Evolutionary conservation across 2,113 vertebrate species (phyloP).

Genomic region (Solea solea): DNA sequence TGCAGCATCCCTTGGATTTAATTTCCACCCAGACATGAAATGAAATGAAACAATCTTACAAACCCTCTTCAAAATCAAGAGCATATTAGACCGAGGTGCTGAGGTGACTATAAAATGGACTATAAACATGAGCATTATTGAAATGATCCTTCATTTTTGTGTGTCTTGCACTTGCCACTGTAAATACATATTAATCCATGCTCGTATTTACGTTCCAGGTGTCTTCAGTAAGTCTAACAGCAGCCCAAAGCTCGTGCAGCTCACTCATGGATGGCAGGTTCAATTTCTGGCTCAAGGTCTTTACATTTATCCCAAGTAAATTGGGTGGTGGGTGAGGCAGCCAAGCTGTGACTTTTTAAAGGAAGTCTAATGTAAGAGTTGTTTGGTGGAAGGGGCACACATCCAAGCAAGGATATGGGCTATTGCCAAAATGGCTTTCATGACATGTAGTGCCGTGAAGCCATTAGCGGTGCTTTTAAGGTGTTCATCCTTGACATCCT

Average conservation of each 20-base stretch:
- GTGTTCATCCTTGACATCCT: conserved; percentile 47
- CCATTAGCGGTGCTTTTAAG: conserved; percentile 53
- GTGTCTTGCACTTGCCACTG: conserved; percentile 17
- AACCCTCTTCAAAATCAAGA: conserved; percentile 25
- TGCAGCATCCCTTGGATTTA: conserved; percentile 33
- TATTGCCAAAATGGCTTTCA: conserved; percentile 57
- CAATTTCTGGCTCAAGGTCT: conserved; percentile 66
- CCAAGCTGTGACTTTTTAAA: conserved; percentile 52
- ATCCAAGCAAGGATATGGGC: conserved; percentile 59
- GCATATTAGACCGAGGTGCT: conserved; percentile 30
- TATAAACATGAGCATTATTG: conserved; percentile 35
- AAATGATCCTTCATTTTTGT: conserved; percentile 33
- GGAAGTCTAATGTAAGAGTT: conserved; percentile 41
- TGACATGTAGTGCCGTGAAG: conserved; percentile 46
- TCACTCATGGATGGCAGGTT: conserved; percentile 64
- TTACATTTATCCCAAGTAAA: conserved; percentile 70
- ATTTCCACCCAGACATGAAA: conserved; percentile 23
- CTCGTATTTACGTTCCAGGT: conserved; percentile 53
- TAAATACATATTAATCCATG: conserved; percentile 46
- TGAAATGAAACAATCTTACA: conserved; percentile 43
- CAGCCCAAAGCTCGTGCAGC: conserved; percentile 31
- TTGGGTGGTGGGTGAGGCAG: conserved; percentile 47
- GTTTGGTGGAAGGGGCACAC: conserved; percentile 47
- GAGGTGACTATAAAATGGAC: conserved; percentile 28
- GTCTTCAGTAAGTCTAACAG: conserved; percentile 55